phyloP scores from a whole-genome alignment of 2,888 invertebrate genomes.

The Pegoplata infirma region DNA sequence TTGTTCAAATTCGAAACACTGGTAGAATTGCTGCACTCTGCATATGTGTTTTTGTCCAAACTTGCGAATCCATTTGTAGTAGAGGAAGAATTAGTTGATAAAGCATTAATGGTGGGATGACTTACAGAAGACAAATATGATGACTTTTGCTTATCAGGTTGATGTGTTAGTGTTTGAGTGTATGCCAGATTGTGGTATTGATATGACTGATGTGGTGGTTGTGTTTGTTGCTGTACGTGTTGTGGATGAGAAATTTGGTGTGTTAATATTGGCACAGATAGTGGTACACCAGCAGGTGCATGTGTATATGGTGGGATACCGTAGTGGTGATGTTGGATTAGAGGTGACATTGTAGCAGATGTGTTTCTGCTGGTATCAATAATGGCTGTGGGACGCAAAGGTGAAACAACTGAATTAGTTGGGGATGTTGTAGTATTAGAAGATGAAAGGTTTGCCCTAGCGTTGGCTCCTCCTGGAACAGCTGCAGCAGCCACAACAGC shows the following conservation, averaged over 20 bases:
- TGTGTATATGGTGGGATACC: conserved; percentile 60
- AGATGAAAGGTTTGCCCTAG: conserved; percentile 51
- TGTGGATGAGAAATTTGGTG: conserved; percentile 66
- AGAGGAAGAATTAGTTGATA: conserved; percentile 63
- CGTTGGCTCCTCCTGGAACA: conserved; percentile 59
- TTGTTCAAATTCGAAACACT: conserved; percentile 23
- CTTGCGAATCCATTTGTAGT: conserved; percentile 59
- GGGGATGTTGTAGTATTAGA: conserved; percentile 43
- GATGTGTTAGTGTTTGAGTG: conserved; percentile 61
- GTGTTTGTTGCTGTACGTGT: conserved; percentile 56
- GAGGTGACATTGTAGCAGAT: conserved; percentile 64
- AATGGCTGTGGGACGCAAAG: conserved; percentile 66
- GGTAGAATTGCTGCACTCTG: neutral
- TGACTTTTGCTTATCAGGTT: conserved; percentile 56
- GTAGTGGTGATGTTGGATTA: conserved; percentile 65
- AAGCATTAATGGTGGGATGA: conserved; percentile 66
- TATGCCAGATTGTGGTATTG: conserved; percentile 63
- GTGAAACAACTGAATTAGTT: conserved; percentile 47
- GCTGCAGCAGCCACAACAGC: conserved; percentile 69
- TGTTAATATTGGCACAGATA: conserved; percentile 71
- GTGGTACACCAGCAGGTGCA: conserved; percentile 66
- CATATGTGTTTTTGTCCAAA: conserved; percentile 13
- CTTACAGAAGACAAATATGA: conserved; percentile 70
- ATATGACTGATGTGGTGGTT: conserved; percentile 64
- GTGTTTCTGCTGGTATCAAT: conserved; percentile 57